Evolutionary conservation across 2,888 invertebrate species (phyloP).

Genomic region (Drosophila cracens): DNA sequence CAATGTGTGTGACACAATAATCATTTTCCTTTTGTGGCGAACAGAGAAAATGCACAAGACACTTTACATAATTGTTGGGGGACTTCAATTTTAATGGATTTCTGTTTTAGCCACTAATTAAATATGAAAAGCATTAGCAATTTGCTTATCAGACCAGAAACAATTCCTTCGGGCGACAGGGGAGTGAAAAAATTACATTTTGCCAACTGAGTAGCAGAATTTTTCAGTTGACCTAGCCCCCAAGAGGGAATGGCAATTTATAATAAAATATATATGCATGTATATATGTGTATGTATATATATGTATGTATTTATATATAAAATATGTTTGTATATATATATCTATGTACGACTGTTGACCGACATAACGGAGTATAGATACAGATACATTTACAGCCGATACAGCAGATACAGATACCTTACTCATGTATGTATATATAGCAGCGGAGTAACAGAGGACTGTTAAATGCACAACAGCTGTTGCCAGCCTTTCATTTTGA

Average conservation of each 20-base stretch:
- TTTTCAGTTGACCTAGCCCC: slow-evolving; percentile 52
- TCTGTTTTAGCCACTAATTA: slow-evolving; percentile 30
- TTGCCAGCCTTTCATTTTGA: slow-evolving; percentile 7
- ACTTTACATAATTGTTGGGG: not conserved
- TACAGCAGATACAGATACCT: slow-evolving; percentile 8
- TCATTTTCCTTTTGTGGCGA: not conserved
- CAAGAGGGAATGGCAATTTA: slow-evolving; percentile 47
- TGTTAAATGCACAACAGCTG: slow-evolving; percentile 50
- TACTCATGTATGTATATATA: slow-evolving; percentile 15
- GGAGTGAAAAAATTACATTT: slow-evolving; percentile 17
- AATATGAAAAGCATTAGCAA: slow-evolving; percentile 39
- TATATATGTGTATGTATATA: slow-evolving; percentile 10
- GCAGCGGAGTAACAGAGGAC: slow-evolving; percentile 24
- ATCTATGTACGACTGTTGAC: slow-evolving; percentile 36
- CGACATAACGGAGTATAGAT: slow-evolving; percentile 45
- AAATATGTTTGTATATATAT: not conserved
- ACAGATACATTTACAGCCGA: slow-evolving; percentile 33
- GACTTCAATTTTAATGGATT: slow-evolving; percentile 29
- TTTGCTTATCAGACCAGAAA: slow-evolving; percentile 44
- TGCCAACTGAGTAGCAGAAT: slow-evolving; percentile 22
- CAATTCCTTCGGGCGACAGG: slow-evolving; percentile 7
- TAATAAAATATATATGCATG: slow-evolving; percentile 29
- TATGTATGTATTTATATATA: not conserved
- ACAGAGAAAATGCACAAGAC: not conserved
- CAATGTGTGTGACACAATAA: not conserved